Percentiles rank a stretch among this genome's conserved stretches.
These are phyloP conservation scores for Listronotus bonariensis DNA, from an alignment of 1,140 invertebrate species.

Conservation along the genomic window DNA sequence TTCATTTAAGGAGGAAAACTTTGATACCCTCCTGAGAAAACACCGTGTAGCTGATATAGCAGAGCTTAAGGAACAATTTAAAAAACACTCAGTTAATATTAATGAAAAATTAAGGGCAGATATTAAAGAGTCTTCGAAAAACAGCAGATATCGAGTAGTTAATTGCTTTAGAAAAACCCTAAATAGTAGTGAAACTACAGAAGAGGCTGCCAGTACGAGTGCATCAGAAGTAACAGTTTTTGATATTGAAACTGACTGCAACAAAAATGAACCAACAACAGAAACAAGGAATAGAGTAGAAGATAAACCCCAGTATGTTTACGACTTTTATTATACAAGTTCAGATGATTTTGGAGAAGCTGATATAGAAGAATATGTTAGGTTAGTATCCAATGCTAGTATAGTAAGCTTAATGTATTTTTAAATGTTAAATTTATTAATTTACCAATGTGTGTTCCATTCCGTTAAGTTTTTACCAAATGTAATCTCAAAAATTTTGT, in stretches of 20 bases:
- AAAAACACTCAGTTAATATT: constrained; percentile 56
- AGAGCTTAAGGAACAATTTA: constrained; percentile 53
- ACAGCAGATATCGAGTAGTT: constrained; percentile 59
- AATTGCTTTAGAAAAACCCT: constrained; percentile 52
- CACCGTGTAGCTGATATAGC: constrained; percentile 39
- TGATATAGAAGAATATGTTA: constrained; percentile 60
- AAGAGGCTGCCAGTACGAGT: constrained; percentile 19
- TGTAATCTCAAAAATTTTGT: neutral
- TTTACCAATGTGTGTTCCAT: neutral
- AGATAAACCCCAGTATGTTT: constrained; percentile 57
- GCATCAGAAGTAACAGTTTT: constrained; percentile 49
- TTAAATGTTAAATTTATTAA: constrained; percentile 8
- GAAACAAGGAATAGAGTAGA: constrained; percentile 34
- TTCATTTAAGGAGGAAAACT: constrained; percentile 54
- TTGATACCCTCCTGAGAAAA: constrained; percentile 53
- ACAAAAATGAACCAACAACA: constrained; percentile 32
- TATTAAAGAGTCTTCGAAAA: constrained; percentile 53
- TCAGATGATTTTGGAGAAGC: constrained; percentile 60
- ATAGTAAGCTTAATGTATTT: constrained; percentile 14
- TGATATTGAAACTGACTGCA: constrained; percentile 53
- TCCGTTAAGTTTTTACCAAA: neutral
- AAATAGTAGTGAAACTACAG: constrained; percentile 23
- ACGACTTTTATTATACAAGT: constrained; percentile 61
- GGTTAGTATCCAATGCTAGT: constrained; percentile 48
- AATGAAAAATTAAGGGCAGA: constrained; percentile 58